Conservation (phyloP, 2,888 invertebrate species). For the Xiphydria camelus region DNA sequence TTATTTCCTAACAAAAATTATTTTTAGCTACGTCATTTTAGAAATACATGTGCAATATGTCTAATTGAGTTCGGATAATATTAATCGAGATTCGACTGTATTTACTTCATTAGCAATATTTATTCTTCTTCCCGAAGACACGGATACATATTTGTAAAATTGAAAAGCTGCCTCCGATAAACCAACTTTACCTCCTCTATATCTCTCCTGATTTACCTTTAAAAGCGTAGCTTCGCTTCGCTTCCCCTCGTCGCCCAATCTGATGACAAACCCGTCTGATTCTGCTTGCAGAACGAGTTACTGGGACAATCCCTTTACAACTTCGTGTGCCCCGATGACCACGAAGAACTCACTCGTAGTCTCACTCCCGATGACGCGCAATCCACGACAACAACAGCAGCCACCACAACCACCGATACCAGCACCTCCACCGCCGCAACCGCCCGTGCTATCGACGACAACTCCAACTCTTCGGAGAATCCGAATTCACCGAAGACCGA, state of each 20-base stretch:
- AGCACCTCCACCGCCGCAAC: slow-evolving; percentile 18
- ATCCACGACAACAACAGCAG: slow-evolving; percentile 50
- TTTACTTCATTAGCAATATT: too few species aligned
- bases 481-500: slow-evolving; percentile 17
- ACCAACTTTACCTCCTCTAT: background rate
- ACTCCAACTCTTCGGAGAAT: slow-evolving; percentile 60
- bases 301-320: slow-evolving; percentile 80
- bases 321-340: slow-evolving; percentile 80
- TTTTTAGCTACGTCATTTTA: too few species aligned
- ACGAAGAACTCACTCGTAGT: slow-evolving; percentile 70
- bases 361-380: slow-evolving; percentile 61
- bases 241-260: background rate
- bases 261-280: slow-evolving; percentile 12
- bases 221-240: background rate
- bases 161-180: too few species aligned
- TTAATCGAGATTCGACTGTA: background rate
- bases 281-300: slow-evolving; percentile 72
- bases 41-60: too few species aligned
- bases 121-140: too few species aligned
- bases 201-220: slow-evolving; percentile 12
- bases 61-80: background rate
- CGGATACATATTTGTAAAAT: too few species aligned
- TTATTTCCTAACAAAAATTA: too few species aligned
- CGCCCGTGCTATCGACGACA: slow-evolving; percentile 57
- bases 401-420: slow-evolving; percentile 37